Evolutionary conservation across 2,113 vertebrate species (phyloP).

Genomic region (Carassius auratus): DNA sequence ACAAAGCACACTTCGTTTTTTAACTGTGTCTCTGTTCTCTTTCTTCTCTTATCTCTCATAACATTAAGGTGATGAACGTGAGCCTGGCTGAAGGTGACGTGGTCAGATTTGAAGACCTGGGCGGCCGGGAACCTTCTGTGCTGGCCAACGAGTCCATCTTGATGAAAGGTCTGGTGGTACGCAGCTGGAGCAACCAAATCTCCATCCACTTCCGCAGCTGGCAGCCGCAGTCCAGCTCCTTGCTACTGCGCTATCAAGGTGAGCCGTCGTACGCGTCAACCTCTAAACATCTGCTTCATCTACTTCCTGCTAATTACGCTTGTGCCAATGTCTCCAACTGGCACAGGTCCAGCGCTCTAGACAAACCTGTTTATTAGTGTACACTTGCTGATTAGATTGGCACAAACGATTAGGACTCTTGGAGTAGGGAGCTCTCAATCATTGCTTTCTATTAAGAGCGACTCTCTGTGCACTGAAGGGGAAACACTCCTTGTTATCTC

Average conservation of each 20-base stretch:
- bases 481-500: conserved; percentile 55
- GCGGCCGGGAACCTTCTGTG: conserved; percentile 78
- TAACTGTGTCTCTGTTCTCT: not conserved
- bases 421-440: conserved; percentile 48
- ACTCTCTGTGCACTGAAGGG: conserved; percentile 52
- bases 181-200: conserved; percentile 89
- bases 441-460: conserved; percentile 52
- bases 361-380: conserved; percentile 52
- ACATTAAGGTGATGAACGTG: conserved; percentile 87
- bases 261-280: conserved; percentile 23
- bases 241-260: conserved; percentile 90
- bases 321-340: conserved; percentile 24
- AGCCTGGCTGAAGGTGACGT: conserved; percentile 86
- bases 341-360: conserved; percentile 26
- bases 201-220: conserved; percentile 84
- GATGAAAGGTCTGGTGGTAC: conserved; percentile 88
- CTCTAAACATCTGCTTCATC: conserved; percentile 22
- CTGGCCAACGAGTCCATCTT: conserved; percentile 93
- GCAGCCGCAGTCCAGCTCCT: conserved; percentile 75
- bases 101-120: conserved; percentile 82
- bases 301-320: not conserved
- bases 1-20: not conserved
- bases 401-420: conserved; percentile 46
- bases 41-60: not conserved
- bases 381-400: conserved; percentile 58